These are phyloP conservation scores for Palythoa grandiflora DNA, from an alignment of 92 coral and sea anemone species.

Conservation along the genomic window DNA sequence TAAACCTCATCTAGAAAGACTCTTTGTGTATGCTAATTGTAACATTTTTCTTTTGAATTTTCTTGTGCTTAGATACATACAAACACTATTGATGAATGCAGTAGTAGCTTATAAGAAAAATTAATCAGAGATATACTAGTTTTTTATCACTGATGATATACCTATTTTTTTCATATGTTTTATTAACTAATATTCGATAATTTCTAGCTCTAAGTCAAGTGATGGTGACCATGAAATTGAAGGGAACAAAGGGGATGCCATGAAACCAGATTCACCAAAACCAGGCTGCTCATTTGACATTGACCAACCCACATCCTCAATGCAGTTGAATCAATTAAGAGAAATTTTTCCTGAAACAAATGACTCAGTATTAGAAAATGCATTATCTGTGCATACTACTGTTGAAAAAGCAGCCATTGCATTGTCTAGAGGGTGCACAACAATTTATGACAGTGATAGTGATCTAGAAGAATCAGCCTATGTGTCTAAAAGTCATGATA, in stretches of 20 bases:
- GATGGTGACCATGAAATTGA: neutral
- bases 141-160: neutral
- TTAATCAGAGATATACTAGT: neutral
- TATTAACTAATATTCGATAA: neutral
- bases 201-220: neutral
- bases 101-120: slow-evolving; percentile 2
- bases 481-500: neutral
- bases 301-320: neutral
- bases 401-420: slow-evolving; percentile 2
- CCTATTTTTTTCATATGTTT: neutral
- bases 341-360: neutral
- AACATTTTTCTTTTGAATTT: slow-evolving; percentile 1
- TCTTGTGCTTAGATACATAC: slow-evolving; percentile 3
- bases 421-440: neutral
- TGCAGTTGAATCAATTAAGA: neutral
- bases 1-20: slow-evolving; percentile 4
- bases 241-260: neutral
- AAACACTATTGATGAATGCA: slow-evolving; percentile 3
- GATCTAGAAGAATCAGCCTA: slow-evolving; percentile 27
- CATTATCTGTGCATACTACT: neutral
- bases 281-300: neutral
- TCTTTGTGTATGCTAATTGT: neutral
- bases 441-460: slow-evolving; percentile 22
- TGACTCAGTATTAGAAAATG: slow-evolving; percentile 1
- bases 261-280: neutral